These are phyloP conservation scores for Penaeus japonicus DNA, from an alignment of 1,140 invertebrate species.

Conservation along the genomic window DNA sequence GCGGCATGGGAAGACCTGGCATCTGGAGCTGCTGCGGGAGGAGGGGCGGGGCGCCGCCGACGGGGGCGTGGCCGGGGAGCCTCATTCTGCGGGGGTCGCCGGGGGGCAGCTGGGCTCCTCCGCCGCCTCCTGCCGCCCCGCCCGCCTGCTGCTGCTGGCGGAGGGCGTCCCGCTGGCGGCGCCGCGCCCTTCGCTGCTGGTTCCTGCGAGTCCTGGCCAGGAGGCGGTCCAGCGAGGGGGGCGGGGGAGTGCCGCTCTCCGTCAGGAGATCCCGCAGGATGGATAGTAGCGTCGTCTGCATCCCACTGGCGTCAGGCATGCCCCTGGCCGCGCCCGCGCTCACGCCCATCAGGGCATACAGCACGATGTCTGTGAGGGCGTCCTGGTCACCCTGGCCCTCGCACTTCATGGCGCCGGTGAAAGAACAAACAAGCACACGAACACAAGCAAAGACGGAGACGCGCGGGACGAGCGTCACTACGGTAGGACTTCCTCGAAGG, in stretches of 20 bases:
- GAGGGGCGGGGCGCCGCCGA: too few relatives aligned
- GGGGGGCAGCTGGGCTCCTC: too few relatives aligned
- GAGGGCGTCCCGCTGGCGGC: conserved; percentile 7
- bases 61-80: too few relatives aligned
- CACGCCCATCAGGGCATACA: conserved; percentile 26
- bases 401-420: not conserved
- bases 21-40: too few relatives aligned
- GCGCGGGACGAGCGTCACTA: too few relatives aligned
- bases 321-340: not conserved
- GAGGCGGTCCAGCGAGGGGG: not conserved
- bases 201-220: not conserved
- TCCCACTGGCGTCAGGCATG: not conserved
- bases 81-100: too few relatives aligned
- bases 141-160: not conserved
- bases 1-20: too few relatives aligned
- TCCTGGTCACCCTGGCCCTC: not conserved
- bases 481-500: too few relatives aligned
- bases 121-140: not conserved
- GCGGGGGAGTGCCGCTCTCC: conserved; percentile 31
- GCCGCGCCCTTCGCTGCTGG: conserved; percentile 14
- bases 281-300: conserved; percentile 27
- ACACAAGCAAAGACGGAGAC: too few relatives aligned
- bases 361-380: conserved; percentile 1
- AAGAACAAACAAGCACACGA: too few relatives aligned
- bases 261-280: conserved; percentile 17